A percentile compares a stretch with the other conserved stretches of the same genome.
phyloP scores from a whole-genome alignment of 2,113 vertebrate genomes.

The Otocyon megalotis region DNA sequence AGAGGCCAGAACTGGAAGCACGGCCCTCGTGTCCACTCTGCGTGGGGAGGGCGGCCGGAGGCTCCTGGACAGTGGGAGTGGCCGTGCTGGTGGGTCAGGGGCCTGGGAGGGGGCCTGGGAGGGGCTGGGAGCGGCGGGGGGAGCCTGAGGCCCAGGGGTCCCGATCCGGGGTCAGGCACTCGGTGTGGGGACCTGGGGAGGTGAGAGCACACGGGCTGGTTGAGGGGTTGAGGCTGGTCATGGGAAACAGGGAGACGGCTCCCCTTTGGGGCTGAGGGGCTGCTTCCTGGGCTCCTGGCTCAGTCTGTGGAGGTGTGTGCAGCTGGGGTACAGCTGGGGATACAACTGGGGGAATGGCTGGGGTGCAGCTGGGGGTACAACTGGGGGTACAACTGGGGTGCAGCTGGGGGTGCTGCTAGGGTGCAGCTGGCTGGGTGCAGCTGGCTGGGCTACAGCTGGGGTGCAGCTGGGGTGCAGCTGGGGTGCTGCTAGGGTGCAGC shows the following conservation, averaged over 20 bases:
- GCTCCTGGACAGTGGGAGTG: neutral
- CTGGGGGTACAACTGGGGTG: too few species aligned
- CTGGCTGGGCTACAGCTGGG: too few species aligned
- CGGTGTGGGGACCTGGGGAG: fast-evolving
- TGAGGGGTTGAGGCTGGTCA: neutral
- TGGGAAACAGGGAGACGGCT: too few species aligned
- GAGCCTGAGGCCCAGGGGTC: neutral
- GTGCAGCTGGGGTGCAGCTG: too few species aligned
- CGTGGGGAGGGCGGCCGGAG: neutral
- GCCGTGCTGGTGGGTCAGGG: neutral
- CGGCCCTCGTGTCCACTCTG: neutral
- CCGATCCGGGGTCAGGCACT: neutral
- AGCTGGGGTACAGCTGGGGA: too few species aligned
- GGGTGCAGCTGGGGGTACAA: too few species aligned
- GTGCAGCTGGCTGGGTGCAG: too few species aligned
- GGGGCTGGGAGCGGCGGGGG: neutral
- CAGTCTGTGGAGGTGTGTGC: neutral
- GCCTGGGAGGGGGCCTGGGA: neutral
- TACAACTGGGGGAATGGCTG: too few species aligned
- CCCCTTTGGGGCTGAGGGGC: neutral
- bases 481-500: too few species aligned
- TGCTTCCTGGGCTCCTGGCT: neutral
- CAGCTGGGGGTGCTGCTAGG: too few species aligned
- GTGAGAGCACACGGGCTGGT: too few species aligned
- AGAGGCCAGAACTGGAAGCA: neutral